Percentiles rank a stretch among this genome's conserved stretches.
These are phyloP conservation scores for Lymantria monacha DNA, from an alignment of 2,888 invertebrate species.

Conservation along the genomic window DNA sequence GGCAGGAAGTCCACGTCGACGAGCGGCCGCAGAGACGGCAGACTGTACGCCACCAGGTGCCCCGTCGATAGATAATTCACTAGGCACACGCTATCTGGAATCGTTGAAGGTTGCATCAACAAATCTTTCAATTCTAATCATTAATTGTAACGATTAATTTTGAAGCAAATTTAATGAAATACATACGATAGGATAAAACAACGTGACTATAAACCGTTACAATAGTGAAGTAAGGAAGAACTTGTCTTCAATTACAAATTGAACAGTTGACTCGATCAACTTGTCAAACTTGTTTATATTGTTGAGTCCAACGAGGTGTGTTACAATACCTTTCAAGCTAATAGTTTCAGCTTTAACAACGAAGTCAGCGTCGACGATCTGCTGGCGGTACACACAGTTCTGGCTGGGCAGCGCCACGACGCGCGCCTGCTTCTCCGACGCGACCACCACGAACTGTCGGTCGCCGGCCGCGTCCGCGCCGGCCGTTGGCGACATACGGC, in stretches of 20 bases:
- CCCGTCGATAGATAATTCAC: conserved; percentile 97
- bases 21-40: conserved; percentile 96
- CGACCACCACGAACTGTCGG: conserved; percentile 95
- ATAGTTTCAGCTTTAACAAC: conserved; percentile 97
- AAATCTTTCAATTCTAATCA: too few relatives aligned
- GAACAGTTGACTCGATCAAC: too few relatives aligned
- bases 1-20: conserved; percentile 97
- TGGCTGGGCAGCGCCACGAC: conserved; percentile 97
- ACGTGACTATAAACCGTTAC: too few relatives aligned
- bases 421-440: conserved; percentile 97
- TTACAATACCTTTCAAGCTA: conserved; percentile 89
- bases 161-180: too few relatives aligned
- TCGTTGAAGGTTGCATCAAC: not conserved
- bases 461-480: conserved; percentile 78
- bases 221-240: too few relatives aligned
- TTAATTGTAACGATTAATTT: too few relatives aligned
- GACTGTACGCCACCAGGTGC: conserved; percentile 95
- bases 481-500: conserved; percentile 90
- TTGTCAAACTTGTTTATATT: too few relatives aligned
- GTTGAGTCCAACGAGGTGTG: too few relatives aligned
- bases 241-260: too few relatives aligned
- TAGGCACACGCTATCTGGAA: conserved; percentile 95
- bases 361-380: conserved; percentile 95
- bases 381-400: conserved; percentile 95
- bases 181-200: too few relatives aligned